These are phyloP conservation scores for Sparidentex hasta DNA, from an alignment of 2,797 vertebrate genomes.

Conservation along the genomic window DNA sequence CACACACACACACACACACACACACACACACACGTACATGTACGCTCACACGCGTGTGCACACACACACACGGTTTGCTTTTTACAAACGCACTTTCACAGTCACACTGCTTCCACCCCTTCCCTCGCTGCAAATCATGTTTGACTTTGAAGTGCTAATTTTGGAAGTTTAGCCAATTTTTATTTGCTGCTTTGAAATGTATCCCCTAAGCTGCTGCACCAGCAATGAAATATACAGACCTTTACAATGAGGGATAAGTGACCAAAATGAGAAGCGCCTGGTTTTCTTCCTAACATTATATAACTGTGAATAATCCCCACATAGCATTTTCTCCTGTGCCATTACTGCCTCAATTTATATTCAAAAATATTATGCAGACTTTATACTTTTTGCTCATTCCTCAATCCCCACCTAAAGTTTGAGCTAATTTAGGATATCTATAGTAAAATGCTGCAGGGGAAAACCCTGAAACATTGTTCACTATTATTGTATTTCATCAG, in stretches of 20 bases:
- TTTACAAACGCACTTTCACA: slow-evolving; percentile 83
- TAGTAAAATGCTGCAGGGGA: slow-evolving; percentile 59
- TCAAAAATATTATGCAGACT: slow-evolving; percentile 83
- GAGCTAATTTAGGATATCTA: slow-evolving; percentile 75
- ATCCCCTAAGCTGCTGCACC: slow-evolving; percentile 90
- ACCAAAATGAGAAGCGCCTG: slow-evolving; percentile 89
- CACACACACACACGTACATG: slow-evolving; percentile 66
- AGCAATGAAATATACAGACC: slow-evolving; percentile 89
- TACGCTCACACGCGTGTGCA: slow-evolving; percentile 25
- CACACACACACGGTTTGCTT: slow-evolving; percentile 63
- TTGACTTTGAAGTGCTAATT: slow-evolving; percentile 93
- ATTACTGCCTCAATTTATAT: slow-evolving; percentile 87
- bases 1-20: slow-evolving; percentile 62
- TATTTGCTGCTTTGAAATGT: slow-evolving; percentile 92
- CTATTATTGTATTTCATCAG: slow-evolving; percentile 39
- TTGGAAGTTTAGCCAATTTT: slow-evolving; percentile 93
- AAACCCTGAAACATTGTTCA: slow-evolving; percentile 35
- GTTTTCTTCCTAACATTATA: slow-evolving; percentile 88
- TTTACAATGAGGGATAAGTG: slow-evolving; percentile 92
- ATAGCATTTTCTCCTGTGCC: slow-evolving; percentile 84
- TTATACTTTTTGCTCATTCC: slow-evolving; percentile 76
- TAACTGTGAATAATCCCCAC: slow-evolving; percentile 89
- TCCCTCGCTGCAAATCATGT: slow-evolving; percentile 89
- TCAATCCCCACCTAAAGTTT: slow-evolving; percentile 74
- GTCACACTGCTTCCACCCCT: slow-evolving; percentile 84